Base-by-base conservation (phyloP, 92 coral and sea anemone species). In the Zoanthus gigantus region DNA sequence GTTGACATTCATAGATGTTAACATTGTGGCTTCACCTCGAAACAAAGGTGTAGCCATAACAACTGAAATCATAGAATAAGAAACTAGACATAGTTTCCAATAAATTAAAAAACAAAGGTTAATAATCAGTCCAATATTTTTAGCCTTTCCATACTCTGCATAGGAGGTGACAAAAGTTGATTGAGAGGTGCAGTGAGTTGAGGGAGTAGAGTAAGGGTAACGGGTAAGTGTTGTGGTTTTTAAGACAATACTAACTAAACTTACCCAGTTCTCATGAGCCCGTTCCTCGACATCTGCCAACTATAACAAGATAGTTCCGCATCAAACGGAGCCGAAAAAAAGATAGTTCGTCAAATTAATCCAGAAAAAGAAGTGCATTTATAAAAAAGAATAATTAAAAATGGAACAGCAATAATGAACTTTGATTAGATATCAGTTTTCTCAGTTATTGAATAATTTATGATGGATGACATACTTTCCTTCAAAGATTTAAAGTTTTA, bases 241-340 rank as follows among this genome's bases (percentile, higher is more conserved):
- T 72, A 18, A 42, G 2, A 31, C 17, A 42, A 9, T 72, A n/a
- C 13, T 32, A 57, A 17, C 29, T 6, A 2, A 81, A 81, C 85
- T 81, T 81, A 81, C 85, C 85, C 85, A 81, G 44, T 81, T 66
- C 34, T 81, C 75, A 28, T 81, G 75, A 6, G 85, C 85, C 75
- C 74, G 65, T 44, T 81, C 85, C n/a, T 81, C 74, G 11, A 66
- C 75, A 13, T 81, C 85, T 65, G 75, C 75, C 63, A 65, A 53
- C 85, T 81, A 81, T 28, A 81, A 81, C 32, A 79, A 42, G 84
- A 79, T 23, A 79, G 54, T 47, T 6, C 63, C 46, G 34, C 30
- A 79, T 79, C 54, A 79, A 42, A 61, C 53, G 37, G 71, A 79
- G 60, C 42, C 44, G 3, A 34, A 58, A 79, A 7, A 16, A 42